Evolutionary conservation across 2,888 invertebrate genomes (phyloP).

Genomic region (Andrena bucephala): DNA sequence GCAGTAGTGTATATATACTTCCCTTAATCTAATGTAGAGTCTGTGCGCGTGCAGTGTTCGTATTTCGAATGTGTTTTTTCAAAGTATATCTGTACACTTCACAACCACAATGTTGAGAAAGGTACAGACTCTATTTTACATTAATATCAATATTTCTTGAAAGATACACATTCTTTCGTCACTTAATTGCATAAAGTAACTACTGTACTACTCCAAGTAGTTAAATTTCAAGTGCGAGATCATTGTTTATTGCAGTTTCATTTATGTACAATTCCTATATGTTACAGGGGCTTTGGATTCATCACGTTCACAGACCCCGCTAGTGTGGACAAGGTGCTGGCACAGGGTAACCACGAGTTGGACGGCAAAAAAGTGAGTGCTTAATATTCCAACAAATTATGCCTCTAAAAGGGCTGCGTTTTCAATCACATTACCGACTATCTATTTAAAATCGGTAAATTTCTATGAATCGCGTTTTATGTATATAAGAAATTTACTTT

Average conservation of each 20-base stretch:
- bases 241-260: slow-evolving; percentile 1
- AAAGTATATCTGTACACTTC: not conserved
- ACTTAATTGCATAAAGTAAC: not conserved
- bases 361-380: slow-evolving; percentile 99
- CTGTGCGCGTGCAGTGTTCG: not conserved
- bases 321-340: slow-evolving; percentile 99
- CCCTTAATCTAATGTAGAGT: not conserved
- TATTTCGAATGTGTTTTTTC: not conserved
- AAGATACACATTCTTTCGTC: not conserved
- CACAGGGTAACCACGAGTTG: slow-evolving; percentile 99
- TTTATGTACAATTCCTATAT: slow-evolving; percentile 59
- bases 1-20: not conserved
- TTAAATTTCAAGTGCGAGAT: not conserved
- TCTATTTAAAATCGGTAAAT: not conserved
- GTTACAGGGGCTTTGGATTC: slow-evolving; percentile 99
- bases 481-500: not conserved
- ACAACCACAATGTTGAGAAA: not conserved
- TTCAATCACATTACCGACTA: slow-evolving; percentile 5
- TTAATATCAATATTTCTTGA: not conserved
- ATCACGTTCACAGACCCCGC: slow-evolving; percentile 99
- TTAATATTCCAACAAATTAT: not conserved
- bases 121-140: not conserved
- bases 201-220: not conserved
- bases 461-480: not conserved
- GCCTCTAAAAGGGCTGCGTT: not conserved